Conservation (phyloP, 2,113 vertebrate genomes). For the Capreolus pygargus region DNA sequence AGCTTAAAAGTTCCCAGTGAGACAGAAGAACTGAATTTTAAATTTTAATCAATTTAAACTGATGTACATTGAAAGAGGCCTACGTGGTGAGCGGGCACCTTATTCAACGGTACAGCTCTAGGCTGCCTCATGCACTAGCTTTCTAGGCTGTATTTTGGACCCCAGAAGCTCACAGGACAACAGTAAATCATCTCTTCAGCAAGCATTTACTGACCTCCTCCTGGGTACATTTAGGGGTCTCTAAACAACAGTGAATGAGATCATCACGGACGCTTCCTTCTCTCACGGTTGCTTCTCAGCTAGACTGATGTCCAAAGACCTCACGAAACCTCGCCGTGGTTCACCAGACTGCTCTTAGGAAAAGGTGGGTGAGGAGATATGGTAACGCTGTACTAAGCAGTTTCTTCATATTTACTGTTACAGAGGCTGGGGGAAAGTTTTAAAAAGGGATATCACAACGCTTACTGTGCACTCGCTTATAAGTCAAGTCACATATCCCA, state of each 20-base stretch:
- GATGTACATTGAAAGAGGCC: neutral
- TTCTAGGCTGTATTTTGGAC: neutral
- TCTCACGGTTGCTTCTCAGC: neutral
- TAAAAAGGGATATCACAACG: conserved; percentile 54
- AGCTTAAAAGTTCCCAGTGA: neutral
- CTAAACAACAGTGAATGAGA: neutral
- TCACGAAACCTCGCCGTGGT: conserved; percentile 4
- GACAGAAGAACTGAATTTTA: neutral
- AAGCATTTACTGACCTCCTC: neutral
- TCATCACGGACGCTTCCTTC: neutral
- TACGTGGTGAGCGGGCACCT: neutral
- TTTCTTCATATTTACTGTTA: conserved; percentile 70
- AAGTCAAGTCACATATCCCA: conserved; percentile 63
- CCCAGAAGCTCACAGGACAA: neutral
- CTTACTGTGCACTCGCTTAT: conserved; percentile 46
- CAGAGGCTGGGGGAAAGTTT: conserved; percentile 54
- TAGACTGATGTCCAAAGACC: conserved; percentile 12
- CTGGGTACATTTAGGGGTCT: neutral
- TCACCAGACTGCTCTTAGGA: conserved; percentile 47
- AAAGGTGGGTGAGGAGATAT: conserved; percentile 39
- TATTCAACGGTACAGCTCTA: neutral
- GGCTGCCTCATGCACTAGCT: neutral
- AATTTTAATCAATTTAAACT: neutral
- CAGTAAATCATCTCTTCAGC: neutral
- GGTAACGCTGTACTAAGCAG: neutral